Percentiles rank a stretch among this genome's conserved stretches.
Evolutionary conservation across 2,113 vertebrate genomes (phyloP).

Genomic region (Osmerus mordax): DNA sequence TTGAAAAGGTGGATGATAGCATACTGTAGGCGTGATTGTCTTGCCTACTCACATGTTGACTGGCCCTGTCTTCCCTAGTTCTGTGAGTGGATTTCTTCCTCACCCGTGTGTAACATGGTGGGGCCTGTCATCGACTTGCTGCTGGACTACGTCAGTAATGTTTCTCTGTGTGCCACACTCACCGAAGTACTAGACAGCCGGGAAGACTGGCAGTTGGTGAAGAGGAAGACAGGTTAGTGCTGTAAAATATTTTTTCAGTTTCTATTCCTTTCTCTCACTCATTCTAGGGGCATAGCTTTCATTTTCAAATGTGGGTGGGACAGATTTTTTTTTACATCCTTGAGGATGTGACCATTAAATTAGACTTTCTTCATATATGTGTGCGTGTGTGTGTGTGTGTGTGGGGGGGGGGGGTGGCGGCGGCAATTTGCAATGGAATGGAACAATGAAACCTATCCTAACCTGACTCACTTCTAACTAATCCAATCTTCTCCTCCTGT

Average conservation of each 20-base stretch:
- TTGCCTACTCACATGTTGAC: too few relatives aligned
- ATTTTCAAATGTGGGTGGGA: too few relatives aligned
- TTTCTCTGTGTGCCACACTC: conserved; percentile 83
- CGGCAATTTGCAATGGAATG: too few relatives aligned
- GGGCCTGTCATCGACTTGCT: conserved; percentile 89
- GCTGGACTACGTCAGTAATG: conserved; percentile 88
- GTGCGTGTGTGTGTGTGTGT: too few relatives aligned
- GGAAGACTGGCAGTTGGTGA: conserved; percentile 84
- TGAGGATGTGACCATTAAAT: too few relatives aligned
- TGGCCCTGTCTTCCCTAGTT: conserved; percentile 71
- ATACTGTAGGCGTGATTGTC: too few relatives aligned
- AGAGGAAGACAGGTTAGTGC: conserved; percentile 84
- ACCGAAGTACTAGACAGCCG: conserved; percentile 84
- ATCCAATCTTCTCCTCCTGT: conserved; percentile 12
- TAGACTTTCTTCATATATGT: too few relatives aligned
- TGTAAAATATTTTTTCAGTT: too few relatives aligned
- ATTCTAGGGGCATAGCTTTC: too few relatives aligned
- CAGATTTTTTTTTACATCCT: too few relatives aligned
- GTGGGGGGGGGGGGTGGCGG: neutral
- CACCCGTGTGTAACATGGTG: conserved; percentile 78
- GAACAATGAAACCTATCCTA: neutral
- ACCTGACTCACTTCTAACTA: too few relatives aligned
- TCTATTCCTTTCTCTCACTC: too few relatives aligned
- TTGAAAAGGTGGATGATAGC: neutral
- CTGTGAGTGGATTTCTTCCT: conserved; percentile 88